phyloP scores from a whole-genome alignment of 2,888 invertebrate species.

The Zygothrica quintamaculata region DNA sequence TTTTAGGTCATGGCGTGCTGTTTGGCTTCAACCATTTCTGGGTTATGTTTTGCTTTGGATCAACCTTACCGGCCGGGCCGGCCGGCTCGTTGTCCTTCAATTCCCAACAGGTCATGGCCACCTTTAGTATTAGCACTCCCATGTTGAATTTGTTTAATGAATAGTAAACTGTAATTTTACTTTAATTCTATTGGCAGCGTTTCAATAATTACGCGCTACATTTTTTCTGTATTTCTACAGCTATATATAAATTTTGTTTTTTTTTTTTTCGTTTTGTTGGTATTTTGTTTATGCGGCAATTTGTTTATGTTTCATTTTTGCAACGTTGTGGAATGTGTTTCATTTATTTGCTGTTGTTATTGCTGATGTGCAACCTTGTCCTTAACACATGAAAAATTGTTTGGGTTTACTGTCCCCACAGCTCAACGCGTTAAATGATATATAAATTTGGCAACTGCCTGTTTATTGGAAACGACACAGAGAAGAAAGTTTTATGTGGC shows the following conservation, averaged over 20 bases:
- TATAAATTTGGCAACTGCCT: slow-evolving; percentile 52
- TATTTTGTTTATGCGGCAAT: slow-evolving; percentile 54
- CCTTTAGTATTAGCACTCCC: slow-evolving; percentile 10
- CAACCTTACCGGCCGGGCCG: slow-evolving; percentile 21
- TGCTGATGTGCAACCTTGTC: slow-evolving; percentile 63
- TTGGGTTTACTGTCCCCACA: slow-evolving; percentile 48
- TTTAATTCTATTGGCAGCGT: slow-evolving; percentile 46
- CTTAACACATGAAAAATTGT: slow-evolving; percentile 67
- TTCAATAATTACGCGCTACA: slow-evolving; percentile 40
- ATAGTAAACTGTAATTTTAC: slow-evolving; percentile 4
- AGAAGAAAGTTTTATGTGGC: slow-evolving; percentile 15
- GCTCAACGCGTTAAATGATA: slow-evolving; percentile 43
- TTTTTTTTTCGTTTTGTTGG: slow-evolving; percentile 19
- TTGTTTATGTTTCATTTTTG: slow-evolving; percentile 65
- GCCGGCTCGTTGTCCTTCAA: slow-evolving; percentile 11
- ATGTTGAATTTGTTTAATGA: neutral
- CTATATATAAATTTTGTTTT: no score
- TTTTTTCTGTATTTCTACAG: no score
- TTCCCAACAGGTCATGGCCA: slow-evolving; percentile 42
- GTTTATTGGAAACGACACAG: slow-evolving; percentile 23
- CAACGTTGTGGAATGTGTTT: slow-evolving; percentile 66
- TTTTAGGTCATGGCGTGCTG: slow-evolving; percentile 75
- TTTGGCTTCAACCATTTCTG: slow-evolving; percentile 37
- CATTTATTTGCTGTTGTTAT: slow-evolving; percentile 12
- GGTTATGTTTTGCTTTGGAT: slow-evolving; percentile 29